Evolutionary conservation across 2,888 invertebrate species (phyloP), one percentile per base, ranked within the genome.

Genomic region (Parthenolecanium corni): DNA sequence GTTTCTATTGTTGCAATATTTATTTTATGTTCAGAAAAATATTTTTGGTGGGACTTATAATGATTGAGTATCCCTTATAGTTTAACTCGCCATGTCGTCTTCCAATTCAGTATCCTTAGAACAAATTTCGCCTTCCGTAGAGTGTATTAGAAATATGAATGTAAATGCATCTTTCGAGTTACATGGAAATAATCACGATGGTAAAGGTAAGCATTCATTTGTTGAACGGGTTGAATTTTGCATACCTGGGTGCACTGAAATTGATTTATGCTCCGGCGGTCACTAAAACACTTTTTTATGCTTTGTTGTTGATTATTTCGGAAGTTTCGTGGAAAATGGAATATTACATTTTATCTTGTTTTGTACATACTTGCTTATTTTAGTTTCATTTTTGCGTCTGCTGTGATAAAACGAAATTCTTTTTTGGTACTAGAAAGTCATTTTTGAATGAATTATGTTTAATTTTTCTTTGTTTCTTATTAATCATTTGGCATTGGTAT

Each of bases 161-260:
- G 38, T 61, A 61, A 31, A 61, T 61, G 61, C 47, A 52, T 52
- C 52, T 52, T 9, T 25, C 36, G 38, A 51, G 36, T 47, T 51
- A 38, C 61, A 36, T 49, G 61, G 61, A 61, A 49, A 20, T 47
- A 61, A 40, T 49, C 61, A 36, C 36, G 61, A 61, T 61, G 61
- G 61, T 61, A 61, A 61, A 61, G 61, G 61, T 61, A 61, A 61
- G 61, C 61, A 61, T 40, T 40, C 21, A 51, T 49, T 40, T 31
- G 49, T 61, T 49, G 49, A 58, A 49, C 38, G 51, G 61, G 51
- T 51, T 38, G 38, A 38, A n/a, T 46, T 16, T 44, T 38, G 20
- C 49, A 9, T 16, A 16, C 49, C 61, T 51, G 49, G 61, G 51
- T 61, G 61, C 61, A 61, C 61, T 61, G 51, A 49, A 31, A 20